Evolutionary conservation across 2,888 invertebrate species (phyloP).

Genomic region (Craniophora ligustri): DNA sequence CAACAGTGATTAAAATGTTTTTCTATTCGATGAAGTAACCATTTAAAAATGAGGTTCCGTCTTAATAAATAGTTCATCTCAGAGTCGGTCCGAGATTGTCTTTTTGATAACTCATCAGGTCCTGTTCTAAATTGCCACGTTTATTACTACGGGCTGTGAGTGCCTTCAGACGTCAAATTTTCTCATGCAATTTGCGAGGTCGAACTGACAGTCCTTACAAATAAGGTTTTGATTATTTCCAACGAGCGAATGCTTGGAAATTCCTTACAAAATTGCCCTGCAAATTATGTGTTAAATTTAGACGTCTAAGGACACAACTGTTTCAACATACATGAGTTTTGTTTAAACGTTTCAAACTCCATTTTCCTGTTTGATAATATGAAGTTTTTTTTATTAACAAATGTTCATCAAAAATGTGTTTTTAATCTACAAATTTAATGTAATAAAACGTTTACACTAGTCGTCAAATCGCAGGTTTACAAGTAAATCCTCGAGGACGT

Average conservation of each 20-base stretch:
- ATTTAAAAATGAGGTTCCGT: not conserved
- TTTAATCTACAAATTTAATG: too few species aligned
- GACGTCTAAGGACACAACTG: slow-evolving; percentile 1
- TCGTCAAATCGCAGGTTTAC: not conserved
- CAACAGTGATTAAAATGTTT: not conserved
- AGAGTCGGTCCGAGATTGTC: not conserved
- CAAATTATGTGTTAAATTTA: slow-evolving; percentile 18
- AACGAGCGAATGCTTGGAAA: not conserved
- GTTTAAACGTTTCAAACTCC: too few species aligned
- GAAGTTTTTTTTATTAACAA: too few species aligned
- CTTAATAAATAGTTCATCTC: not conserved
- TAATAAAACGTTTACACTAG: not conserved
- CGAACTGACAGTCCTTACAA: not conserved
- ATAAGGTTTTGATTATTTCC: slow-evolving; percentile 3
- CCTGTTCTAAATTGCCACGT: not conserved
- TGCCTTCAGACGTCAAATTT: slow-evolving; percentile 4
- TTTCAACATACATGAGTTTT: not conserved
- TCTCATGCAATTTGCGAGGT: not conserved
- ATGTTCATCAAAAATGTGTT: too few species aligned
- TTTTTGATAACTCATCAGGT: not conserved
- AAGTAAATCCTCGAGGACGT: not conserved
- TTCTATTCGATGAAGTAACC: slow-evolving; percentile 1
- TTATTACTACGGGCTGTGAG: not conserved
- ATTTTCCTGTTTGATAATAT: too few species aligned
- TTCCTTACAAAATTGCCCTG: slow-evolving; percentile 10